These are phyloP conservation scores for Cyanocitta stelleri DNA, from an alignment of 2,113 vertebrate genomes.

Conservation along the genomic window DNA sequence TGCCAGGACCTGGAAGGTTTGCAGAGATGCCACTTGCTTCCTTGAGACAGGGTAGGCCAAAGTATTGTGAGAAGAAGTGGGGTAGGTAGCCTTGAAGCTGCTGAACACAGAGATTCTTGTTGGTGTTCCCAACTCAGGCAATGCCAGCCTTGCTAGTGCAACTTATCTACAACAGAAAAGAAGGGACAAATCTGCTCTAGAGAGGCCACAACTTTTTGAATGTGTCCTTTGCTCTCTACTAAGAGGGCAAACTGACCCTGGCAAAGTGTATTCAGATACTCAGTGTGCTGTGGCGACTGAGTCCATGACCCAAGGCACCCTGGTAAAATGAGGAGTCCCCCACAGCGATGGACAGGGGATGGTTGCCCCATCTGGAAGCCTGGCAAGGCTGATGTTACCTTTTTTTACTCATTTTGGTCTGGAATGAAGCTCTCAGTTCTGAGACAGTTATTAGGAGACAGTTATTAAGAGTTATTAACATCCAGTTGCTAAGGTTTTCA, in stretches of 20 bases:
- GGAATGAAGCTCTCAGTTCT: background rate
- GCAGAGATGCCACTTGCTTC: background rate
- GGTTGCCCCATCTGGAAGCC: background rate
- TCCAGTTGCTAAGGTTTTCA: background rate
- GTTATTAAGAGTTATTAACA: no score
- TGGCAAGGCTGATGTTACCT: background rate
- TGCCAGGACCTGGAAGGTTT: background rate
- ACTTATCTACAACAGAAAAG: background rate
- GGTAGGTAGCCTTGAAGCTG: background rate
- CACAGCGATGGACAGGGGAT: accelerated
- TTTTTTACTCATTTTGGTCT: background rate
- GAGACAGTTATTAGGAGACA: background rate
- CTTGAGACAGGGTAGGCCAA: background rate
- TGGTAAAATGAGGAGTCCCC: background rate
- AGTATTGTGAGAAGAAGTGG: background rate
- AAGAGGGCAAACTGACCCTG: background rate
- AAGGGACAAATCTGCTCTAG: background rate
- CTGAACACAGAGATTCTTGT: background rate
- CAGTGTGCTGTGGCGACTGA: background rate
- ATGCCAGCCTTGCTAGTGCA: background rate
- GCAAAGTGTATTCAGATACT: background rate
- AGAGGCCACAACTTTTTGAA: background rate
- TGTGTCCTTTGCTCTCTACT: background rate
- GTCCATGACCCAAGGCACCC: background rate
- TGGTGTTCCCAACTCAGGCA: background rate